Conservation (phyloP, 2,797 vertebrate genomes). For the Benthosema pterotum region DNA sequence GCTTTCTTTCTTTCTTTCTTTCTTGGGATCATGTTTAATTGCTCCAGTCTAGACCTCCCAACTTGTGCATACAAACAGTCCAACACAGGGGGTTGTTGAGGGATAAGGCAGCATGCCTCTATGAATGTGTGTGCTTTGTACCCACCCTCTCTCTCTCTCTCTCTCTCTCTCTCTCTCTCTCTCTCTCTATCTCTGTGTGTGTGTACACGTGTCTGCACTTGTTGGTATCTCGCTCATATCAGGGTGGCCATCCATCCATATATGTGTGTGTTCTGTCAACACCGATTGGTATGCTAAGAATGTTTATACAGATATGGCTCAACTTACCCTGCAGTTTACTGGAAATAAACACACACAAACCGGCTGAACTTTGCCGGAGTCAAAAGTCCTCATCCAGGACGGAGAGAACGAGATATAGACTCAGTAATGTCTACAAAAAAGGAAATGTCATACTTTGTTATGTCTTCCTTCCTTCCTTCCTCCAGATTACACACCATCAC, state of each 20-base stretch:
- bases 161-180: not conserved
- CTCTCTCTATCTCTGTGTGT: not conserved
- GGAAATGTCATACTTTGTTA: no score
- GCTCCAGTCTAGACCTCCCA: not conserved
- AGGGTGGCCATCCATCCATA: not conserved
- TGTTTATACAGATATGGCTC: conserved; percentile 42
- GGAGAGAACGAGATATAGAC: not conserved
- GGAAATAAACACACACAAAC: conserved; percentile 16
- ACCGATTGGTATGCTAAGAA: conserved; percentile 50
- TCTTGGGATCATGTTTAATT: conserved; percentile 6
- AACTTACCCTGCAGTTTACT: conserved; percentile 17
- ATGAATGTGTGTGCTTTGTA: not conserved
- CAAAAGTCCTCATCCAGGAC: not conserved
- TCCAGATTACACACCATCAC: no score
- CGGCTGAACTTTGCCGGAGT: not conserved
- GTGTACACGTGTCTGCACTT: not conserved
- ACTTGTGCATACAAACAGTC: conserved; percentile 1
- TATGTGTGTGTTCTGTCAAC: conserved; percentile 33
- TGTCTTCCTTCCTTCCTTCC: no score
- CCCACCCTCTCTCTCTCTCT: not conserved
- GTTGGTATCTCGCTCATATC: not conserved
- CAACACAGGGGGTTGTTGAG: not conserved
- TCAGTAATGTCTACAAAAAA: no score
- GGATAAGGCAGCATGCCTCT: conserved; percentile 33
- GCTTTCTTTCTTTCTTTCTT: no score